phyloP scores from a whole-genome alignment of 2,113 vertebrate species.

The Coptodon rendalli region DNA sequence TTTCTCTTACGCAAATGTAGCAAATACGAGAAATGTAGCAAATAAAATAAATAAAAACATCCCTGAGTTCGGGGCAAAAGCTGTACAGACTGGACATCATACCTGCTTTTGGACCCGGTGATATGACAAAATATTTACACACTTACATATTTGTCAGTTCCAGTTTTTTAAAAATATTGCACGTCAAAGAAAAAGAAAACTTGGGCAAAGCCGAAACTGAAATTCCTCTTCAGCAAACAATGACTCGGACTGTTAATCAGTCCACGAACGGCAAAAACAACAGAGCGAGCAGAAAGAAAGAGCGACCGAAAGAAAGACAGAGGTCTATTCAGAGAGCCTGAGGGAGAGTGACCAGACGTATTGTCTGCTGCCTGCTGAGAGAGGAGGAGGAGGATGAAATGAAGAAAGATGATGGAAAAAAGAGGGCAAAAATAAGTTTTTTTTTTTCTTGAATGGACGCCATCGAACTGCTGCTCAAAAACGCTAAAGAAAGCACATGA shows the following conservation, averaged over 20 bases:
- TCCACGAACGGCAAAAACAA: not conserved
- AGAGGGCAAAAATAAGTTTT: not conserved
- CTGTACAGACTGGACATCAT: not conserved
- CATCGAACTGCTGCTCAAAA: not conserved
- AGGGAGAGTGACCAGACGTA: constrained; percentile 38
- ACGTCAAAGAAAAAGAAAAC: not conserved
- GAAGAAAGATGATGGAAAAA: not conserved
- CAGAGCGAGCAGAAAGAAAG: not conserved
- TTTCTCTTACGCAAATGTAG: not conserved
- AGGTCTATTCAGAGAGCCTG: not conserved
- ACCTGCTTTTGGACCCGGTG: not conserved
- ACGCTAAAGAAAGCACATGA: not conserved
- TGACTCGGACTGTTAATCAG: not conserved
- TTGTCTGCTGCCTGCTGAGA: constrained; percentile 37
- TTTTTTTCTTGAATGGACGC: not conserved
- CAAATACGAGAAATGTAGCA: not conserved
- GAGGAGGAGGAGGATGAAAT: not conserved
- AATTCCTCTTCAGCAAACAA: not conserved
- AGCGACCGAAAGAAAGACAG: not conserved
- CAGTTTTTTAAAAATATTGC: not conserved
- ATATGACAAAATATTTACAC: not conserved
- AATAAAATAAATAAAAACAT: not conserved
- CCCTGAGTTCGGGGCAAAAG: not conserved
- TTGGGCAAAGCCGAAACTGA: not conserved
- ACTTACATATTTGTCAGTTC: not conserved